phyloP scores from a whole-genome alignment of 1,140 invertebrate species.

The Coptotermes formosanus region DNA sequence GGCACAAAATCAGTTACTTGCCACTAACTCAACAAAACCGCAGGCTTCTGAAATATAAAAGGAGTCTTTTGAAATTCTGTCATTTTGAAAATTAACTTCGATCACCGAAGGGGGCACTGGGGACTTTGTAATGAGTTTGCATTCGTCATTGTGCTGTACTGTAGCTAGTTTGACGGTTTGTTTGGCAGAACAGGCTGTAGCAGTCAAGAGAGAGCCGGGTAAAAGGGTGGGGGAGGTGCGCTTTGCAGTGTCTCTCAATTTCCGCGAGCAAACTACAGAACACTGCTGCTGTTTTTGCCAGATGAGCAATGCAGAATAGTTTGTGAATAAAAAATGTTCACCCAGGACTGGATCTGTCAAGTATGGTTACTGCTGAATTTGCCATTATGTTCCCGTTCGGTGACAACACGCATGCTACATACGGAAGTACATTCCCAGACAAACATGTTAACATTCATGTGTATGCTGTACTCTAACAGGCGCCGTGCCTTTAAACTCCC shows the following conservation, averaged over 20 bases:
- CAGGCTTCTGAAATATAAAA: background rate
- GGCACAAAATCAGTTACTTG: background rate
- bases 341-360: background rate
- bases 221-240: too few species aligned
- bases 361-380: background rate
- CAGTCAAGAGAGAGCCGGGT: too few species aligned
- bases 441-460: too few species aligned
- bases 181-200: background rate
- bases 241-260: background rate
- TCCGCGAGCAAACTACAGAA: background rate
- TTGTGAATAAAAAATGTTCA: background rate
- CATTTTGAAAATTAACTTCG: background rate
- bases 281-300: background rate
- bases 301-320: background rate
- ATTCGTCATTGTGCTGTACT: background rate
- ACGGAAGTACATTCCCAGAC: too few species aligned
- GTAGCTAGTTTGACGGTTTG: background rate
- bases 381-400: background rate
- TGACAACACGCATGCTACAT: too few species aligned
- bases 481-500: too few species aligned
- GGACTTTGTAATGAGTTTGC: background rate
- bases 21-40: background rate
- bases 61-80: background rate
- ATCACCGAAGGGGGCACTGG: background rate
- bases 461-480: too few species aligned